Percentiles rank a stretch among this genome's conserved stretches.
These are phyloP conservation scores for Spilarctia lutea DNA, from an alignment of 2,888 invertebrate genomes.

Conservation along the genomic window DNA sequence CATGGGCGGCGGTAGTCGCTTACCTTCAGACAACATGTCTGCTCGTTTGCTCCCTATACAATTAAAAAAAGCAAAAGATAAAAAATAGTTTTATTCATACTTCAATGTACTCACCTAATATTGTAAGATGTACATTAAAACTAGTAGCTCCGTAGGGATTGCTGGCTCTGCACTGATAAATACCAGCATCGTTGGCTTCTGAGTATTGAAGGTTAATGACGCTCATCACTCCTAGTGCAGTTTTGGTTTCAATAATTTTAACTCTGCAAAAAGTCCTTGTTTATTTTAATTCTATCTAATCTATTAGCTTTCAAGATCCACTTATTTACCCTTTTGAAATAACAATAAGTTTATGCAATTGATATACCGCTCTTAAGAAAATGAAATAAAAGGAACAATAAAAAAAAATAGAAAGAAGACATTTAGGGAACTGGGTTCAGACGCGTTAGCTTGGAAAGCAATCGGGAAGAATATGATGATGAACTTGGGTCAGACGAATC, in stretches of 20 bases:
- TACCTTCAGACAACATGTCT: too few species aligned
- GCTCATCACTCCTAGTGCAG: slow-evolving; percentile 69
- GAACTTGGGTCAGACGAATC: neutral
- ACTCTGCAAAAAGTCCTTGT: slow-evolving; percentile 59
- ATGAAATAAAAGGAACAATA: too few species aligned
- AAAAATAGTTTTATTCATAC: too few species aligned
- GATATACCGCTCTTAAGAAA: too few species aligned
- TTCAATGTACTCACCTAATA: slow-evolving; percentile 68
- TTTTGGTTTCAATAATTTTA: slow-evolving; percentile 76
- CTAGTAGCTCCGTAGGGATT: slow-evolving; percentile 78
- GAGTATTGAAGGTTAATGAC: slow-evolving; percentile 74
- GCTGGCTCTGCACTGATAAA: slow-evolving; percentile 79
- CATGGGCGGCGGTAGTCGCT: too few species aligned
- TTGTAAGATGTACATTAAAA: slow-evolving; percentile 73
- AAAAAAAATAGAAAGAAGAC: too few species aligned
- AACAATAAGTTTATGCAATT: neutral
- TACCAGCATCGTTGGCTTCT: slow-evolving; percentile 75
- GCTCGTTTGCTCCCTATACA: too few species aligned
- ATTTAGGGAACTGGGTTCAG: too few species aligned
- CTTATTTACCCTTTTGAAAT: neutral
- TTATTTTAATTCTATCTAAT: too few species aligned
- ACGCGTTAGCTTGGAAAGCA: too few species aligned
- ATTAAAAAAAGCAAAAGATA: too few species aligned
- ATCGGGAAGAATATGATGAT: too few species aligned
- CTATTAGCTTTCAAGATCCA: neutral